Conservation (phyloP, 2,888 invertebrate genomes). For the Drosophila mayaguana region DNA sequence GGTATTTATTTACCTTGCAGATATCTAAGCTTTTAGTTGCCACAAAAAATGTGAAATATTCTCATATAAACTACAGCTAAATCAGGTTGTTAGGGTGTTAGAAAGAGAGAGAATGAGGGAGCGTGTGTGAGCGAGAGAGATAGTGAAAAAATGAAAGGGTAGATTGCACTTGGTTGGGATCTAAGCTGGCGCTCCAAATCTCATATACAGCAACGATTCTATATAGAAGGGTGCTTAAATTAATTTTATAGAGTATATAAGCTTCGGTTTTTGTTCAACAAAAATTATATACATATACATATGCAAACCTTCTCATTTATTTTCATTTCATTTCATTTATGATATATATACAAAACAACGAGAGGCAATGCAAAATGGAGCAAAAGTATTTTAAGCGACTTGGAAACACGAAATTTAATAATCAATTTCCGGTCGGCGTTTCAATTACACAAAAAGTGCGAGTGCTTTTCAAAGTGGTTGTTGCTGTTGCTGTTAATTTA, state of each 20-base stretch:
- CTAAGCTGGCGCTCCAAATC: neutral
- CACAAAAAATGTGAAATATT: neutral
- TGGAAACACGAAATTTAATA: slow-evolving; percentile 19
- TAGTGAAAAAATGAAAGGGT: neutral
- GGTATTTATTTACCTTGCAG: neutral
- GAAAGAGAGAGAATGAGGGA: neutral
- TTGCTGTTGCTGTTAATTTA: slow-evolving; percentile 3
- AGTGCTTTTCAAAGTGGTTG: neutral
- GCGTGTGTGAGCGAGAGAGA: neutral
- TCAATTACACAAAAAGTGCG: slow-evolving; percentile 22
- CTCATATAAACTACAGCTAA: neutral
- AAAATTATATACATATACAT: neutral
- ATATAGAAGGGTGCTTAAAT: neutral
- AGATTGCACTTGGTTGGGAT: neutral
- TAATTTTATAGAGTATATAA: neutral
- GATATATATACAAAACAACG: neutral
- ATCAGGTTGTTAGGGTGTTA: neutral
- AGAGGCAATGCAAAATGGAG: neutral
- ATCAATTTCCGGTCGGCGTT: slow-evolving; percentile 49
- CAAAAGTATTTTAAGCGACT: neutral
- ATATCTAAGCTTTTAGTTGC: neutral
- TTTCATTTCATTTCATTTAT: too few species aligned
- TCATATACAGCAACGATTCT: neutral
- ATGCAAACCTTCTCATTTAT: neutral
- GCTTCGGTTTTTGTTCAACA: neutral